Evolutionary conservation across 1,140 invertebrate species (phyloP), one percentile per base, ranked within the genome.

Genomic region (Eriosoma lanigerum): DNA sequence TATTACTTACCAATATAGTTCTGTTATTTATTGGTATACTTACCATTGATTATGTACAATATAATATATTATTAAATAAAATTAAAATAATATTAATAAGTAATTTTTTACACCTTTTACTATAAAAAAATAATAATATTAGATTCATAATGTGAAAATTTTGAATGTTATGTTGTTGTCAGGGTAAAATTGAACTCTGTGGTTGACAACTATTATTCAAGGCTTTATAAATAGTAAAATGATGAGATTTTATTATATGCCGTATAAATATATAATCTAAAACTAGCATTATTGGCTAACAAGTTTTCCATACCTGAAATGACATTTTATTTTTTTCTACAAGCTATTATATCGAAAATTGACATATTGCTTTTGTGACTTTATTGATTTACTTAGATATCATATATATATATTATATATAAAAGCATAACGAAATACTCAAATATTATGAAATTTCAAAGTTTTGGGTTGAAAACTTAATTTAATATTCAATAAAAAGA

Each of bases 181-280:
- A 38, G 29, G 6, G 32, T 19, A 9, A 38, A 38, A 66, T 66
- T 21, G 62, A 66, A 38, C 62, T 64, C 19, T 29, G 32, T 29
- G 19, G 19, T 38, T 66, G 62, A 66, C 32, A 66, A 66, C 32
- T 66, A 66, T 66, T 66, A 66, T 66, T 66, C 62, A 38, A 38
- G n/a, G 29, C 19, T 66, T 13, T 21, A 66, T 66, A 38, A 66
- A 66, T 66, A 66, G 62, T 38, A 1, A 38, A 66, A 66, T 13
- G 32, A 66, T 38, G 32, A 66, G 62, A 15, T 66, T 66, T 5
- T 66, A 64, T n/a, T 29, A 15, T 62, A 19, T 62, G 56, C 24
- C 21, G n/a, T 56, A 56, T 56, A 56, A 21, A 26, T 62, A 24
- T 24, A 62, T 66, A 66, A 66, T 44, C 19, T 21, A 66, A 66